These are phyloP conservation scores for Plecturocebus donacophilus DNA, from an alignment of 2,113 vertebrate species.

Conservation along the genomic window DNA sequence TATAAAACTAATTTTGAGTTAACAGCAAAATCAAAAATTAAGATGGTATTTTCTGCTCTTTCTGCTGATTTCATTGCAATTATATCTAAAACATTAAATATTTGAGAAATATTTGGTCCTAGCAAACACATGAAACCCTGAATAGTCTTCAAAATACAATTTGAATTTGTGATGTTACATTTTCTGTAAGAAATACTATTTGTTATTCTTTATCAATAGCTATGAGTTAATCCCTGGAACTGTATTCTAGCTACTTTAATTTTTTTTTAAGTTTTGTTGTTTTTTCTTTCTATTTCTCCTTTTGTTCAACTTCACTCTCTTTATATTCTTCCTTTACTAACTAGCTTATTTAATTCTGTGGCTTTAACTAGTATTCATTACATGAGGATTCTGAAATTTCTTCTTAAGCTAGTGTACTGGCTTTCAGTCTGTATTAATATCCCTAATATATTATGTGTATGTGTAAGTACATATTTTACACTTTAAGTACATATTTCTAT, in stretches of 20 bases:
- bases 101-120: background rate
- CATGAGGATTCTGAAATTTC: background rate
- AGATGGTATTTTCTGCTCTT: background rate
- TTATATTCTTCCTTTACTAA: background rate
- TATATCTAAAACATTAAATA: background rate
- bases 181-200: background rate
- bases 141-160: background rate
- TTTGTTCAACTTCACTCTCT: background rate
- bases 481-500: background rate
- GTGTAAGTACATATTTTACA: background rate
- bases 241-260: background rate
- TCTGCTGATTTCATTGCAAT: background rate
- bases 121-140: background rate
- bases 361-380: background rate
- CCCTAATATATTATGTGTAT: background rate
- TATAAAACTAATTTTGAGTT: background rate
- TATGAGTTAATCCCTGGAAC: background rate
- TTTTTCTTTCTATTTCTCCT: too few relatives aligned
- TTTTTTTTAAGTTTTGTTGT: background rate
- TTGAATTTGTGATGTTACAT: background rate
- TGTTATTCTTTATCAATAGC: background rate
- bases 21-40: background rate
- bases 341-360: background rate
- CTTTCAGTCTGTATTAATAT: background rate
- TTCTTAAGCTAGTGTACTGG: background rate